These are phyloP conservation scores for Myotis vivesi DNA, from an alignment of 2,797 vertebrate species.

Conservation along the genomic window DNA sequence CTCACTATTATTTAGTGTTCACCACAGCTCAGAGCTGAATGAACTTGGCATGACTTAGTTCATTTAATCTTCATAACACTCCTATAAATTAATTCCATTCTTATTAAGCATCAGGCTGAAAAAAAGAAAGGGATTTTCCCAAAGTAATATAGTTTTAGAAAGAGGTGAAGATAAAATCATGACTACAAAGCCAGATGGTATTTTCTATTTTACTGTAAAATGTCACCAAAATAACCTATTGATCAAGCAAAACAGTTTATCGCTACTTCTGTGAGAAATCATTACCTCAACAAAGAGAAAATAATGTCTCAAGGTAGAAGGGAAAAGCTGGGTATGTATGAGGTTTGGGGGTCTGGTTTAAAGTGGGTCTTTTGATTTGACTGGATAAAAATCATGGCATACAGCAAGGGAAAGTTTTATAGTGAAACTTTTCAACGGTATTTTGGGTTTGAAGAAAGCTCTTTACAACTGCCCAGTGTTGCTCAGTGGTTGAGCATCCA, in stretches of 20 bases:
- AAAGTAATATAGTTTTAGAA: background rate
- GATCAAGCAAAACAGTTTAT: constrained; percentile 18
- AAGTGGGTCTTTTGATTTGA: background rate
- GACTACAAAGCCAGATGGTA: background rate
- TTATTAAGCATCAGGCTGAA: background rate
- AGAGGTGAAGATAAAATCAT: background rate
- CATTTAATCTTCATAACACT: background rate
- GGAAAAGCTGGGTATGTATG: background rate
- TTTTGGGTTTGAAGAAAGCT: no score
- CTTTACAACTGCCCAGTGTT: no score
- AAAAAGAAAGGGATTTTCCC: constrained; percentile 3
- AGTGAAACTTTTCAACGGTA: no score
- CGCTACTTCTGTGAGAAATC: background rate
- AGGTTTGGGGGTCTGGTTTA: background rate
- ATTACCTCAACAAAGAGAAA: background rate
- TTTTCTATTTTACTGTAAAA: background rate
- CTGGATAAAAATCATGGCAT: background rate
- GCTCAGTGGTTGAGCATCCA: no score
- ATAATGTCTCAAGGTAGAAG: background rate
- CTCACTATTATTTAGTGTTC: background rate
- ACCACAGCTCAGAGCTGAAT: background rate
- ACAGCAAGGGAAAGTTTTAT: no score
- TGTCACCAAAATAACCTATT: background rate
- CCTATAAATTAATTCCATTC: background rate
- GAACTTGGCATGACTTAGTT: background rate